phyloP scores from a whole-genome alignment of 2,797 vertebrate genomes.

The Smutsia temminckii region DNA sequence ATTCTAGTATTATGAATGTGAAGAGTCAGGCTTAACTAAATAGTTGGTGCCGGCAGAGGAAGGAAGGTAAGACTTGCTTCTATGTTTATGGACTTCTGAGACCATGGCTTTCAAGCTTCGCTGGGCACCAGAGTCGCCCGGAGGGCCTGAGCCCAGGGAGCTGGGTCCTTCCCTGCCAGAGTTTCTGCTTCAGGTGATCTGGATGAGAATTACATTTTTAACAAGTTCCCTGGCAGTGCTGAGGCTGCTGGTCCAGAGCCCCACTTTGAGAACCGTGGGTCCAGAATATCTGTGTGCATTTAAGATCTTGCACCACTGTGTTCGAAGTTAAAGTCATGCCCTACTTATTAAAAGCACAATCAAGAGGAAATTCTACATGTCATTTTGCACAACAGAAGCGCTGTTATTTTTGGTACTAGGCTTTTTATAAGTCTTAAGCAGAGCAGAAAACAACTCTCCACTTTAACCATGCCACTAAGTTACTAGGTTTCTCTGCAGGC shows the following conservation, averaged over 20 bases:
- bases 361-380: neutral
- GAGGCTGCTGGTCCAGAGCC: neutral
- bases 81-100: neutral
- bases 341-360: slow-evolving; percentile 32
- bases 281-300: neutral
- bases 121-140: neutral
- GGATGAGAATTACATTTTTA: neutral
- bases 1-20: neutral
- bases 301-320: neutral
- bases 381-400: neutral
- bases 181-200: neutral
- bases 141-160: neutral
- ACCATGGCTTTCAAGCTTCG: neutral
- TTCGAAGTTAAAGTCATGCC: slow-evolving; percentile 17
- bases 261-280: neutral
- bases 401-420: neutral
- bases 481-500: neutral
- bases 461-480: neutral
- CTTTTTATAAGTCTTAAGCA: neutral
- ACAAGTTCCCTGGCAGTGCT: neutral
- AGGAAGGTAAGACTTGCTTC: neutral
- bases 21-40: neutral
- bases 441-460: neutral
- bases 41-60: neutral
- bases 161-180: neutral